These are phyloP conservation scores for Schizothorax lantsangensis DNA, from an alignment of 2,797 vertebrate species.

Conservation along the genomic window DNA sequence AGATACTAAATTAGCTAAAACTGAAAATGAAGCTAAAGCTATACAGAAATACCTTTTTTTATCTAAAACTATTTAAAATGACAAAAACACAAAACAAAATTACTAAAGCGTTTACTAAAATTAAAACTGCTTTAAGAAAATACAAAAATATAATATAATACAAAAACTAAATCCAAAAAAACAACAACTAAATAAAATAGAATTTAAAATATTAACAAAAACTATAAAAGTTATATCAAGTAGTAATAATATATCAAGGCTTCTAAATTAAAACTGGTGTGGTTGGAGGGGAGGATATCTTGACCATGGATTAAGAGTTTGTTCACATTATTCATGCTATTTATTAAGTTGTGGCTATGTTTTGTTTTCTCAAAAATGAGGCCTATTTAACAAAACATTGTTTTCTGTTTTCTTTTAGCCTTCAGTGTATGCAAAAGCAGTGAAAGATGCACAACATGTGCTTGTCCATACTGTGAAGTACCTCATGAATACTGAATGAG, in stretches of 20 bases:
- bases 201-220: background rate
- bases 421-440: background rate
- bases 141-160: too few relatives aligned
- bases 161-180: background rate
- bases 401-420: background rate
- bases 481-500: conserved; percentile 39
- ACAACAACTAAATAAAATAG: too few relatives aligned
- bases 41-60: too few relatives aligned
- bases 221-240: background rate
- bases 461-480: conserved; percentile 5
- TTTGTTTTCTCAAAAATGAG: background rate
- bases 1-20: too few relatives aligned
- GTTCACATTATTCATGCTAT: background rate
- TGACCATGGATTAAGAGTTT: background rate
- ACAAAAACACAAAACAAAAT: too few relatives aligned
- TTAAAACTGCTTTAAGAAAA: too few relatives aligned
- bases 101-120: too few relatives aligned
- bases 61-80: too few relatives aligned
- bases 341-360: background rate
- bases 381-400: background rate
- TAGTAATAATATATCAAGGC: background rate
- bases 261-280: background rate
- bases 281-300: background rate
- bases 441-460: conserved; percentile 14
- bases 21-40: too few relatives aligned